Evolutionary conservation across 92 coral and sea anemone genomes (phyloP).

Genomic region (Anthopleura xanthogrammica): DNA sequence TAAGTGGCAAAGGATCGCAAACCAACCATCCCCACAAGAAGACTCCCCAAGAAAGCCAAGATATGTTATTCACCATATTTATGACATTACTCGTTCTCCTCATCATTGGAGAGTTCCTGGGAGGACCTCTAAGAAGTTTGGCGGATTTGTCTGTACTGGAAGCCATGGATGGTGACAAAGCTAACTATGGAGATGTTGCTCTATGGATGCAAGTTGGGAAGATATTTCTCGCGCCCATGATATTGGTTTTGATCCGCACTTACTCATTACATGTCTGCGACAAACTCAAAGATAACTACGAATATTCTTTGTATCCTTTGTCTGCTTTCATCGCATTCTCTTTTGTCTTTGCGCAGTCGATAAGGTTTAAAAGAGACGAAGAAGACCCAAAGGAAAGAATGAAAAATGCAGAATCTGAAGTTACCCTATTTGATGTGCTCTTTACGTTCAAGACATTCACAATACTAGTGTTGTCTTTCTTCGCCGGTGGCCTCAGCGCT

Average conservation of each 20-base stretch:
- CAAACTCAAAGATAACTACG: constrained; percentile 24
- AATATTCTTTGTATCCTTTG: constrained; percentile 30
- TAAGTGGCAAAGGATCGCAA: constrained; percentile 2
- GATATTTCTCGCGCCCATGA: constrained; percentile 32
- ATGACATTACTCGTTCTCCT: constrained; percentile 26
- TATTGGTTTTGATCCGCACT: constrained; percentile 32
- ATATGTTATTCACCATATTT: constrained; percentile 29
- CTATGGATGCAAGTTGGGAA: constrained; percentile 50
- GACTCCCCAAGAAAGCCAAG: constrained; percentile 43
- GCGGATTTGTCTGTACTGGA: constrained; percentile 37
- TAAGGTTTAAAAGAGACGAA: neutral
- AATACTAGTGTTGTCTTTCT: constrained; percentile 33
- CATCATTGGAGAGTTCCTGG: constrained; percentile 28
- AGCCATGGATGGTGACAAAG: constrained; percentile 23
- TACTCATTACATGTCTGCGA: constrained; percentile 33
- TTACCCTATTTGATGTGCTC: constrained; percentile 12
- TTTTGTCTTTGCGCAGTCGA: constrained; percentile 5
- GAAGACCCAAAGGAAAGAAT: constrained; percentile 1
- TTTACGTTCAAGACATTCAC: constrained; percentile 35
- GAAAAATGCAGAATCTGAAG: neutral
- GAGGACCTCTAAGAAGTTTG: constrained; percentile 29
- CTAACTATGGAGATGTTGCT: constrained; percentile 41
- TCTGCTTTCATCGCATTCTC: constrained; percentile 33
- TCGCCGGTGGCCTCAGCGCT: constrained; percentile 45
- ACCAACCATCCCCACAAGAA: neutral